A percentile compares a stretch with the other conserved stretches of the same genome.
Conservation (phyloP, 2,113 vertebrate genomes). For the Numenius arquata region DNA sequence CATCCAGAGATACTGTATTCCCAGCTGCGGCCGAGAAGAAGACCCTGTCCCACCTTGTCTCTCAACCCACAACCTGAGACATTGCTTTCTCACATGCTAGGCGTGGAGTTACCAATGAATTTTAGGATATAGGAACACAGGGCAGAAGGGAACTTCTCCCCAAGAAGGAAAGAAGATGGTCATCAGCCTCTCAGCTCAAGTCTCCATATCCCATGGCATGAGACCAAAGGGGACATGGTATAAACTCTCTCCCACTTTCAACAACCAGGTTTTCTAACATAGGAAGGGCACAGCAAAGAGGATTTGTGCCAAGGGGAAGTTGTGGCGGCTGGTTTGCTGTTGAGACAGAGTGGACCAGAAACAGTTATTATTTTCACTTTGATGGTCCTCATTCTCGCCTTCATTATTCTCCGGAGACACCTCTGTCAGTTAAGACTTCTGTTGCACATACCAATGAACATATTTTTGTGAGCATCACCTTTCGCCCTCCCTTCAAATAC, state of each 20-base stretch:
- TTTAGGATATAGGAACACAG: neutral
- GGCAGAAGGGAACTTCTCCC: neutral
- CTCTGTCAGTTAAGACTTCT: neutral
- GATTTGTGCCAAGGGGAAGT: neutral
- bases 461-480: neutral
- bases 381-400: neutral
- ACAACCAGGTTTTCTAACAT: neutral
- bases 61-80: neutral
- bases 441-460: fast-evolving
- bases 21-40: fast-evolving
- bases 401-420: neutral
- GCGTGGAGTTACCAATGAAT: neutral
- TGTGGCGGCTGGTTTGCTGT: fast-evolving
- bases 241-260: neutral
- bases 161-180: neutral
- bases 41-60: neutral
- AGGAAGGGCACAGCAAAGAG: neutral
- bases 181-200: neutral
- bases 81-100: neutral
- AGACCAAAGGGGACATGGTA: neutral
- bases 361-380: neutral
- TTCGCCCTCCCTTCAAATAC: neutral
- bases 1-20: neutral
- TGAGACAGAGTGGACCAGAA: neutral
- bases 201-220: neutral